Conservation (phyloP, 2,797 vertebrate species). For the Hyperoplus immaculatus region DNA sequence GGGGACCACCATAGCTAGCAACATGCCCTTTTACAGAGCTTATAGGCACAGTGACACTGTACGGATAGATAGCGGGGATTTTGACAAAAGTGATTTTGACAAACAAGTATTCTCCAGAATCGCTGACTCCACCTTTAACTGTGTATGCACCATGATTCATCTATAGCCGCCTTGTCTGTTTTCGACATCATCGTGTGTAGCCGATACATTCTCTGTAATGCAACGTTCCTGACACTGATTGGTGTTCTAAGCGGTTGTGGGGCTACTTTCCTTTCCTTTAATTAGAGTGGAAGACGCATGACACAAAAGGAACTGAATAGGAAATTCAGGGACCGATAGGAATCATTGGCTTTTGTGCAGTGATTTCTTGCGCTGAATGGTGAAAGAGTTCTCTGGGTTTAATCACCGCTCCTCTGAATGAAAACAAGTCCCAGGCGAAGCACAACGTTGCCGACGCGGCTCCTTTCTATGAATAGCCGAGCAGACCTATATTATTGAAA, state of each 20-base stretch:
- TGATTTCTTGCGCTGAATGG: conserved; percentile 80
- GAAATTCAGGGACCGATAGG: conserved; percentile 76
- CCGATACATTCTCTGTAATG: conserved; percentile 44
- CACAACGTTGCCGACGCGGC: conserved; percentile 66
- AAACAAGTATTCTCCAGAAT: no score
- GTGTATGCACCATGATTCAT: conserved; percentile 20
- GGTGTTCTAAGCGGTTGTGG: conserved; percentile 60
- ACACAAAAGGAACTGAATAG: conserved; percentile 73
- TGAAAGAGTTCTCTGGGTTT: conserved; percentile 82
- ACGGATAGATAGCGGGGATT: no score
- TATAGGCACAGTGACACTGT: no score
- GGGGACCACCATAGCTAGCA: no score
- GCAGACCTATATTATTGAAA: conserved; percentile 84
- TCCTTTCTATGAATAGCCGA: conserved; percentile 76
- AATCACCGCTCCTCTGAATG: conserved; percentile 83
- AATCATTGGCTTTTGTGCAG: conserved; percentile 84
- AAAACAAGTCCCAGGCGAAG: conserved; percentile 78
- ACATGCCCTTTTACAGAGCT: no score
- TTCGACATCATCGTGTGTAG: conserved; percentile 12
- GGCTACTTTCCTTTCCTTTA: conserved; percentile 76
- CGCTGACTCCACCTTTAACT: neutral
- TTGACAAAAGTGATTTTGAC: no score
- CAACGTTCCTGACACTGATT: conserved; percentile 78
- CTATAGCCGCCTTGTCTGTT: conserved; percentile 33
- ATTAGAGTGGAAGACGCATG: conserved; percentile 72